Base-by-base conservation (phyloP, 2,113 vertebrate genomes). In the Rattus rattus region DNA sequence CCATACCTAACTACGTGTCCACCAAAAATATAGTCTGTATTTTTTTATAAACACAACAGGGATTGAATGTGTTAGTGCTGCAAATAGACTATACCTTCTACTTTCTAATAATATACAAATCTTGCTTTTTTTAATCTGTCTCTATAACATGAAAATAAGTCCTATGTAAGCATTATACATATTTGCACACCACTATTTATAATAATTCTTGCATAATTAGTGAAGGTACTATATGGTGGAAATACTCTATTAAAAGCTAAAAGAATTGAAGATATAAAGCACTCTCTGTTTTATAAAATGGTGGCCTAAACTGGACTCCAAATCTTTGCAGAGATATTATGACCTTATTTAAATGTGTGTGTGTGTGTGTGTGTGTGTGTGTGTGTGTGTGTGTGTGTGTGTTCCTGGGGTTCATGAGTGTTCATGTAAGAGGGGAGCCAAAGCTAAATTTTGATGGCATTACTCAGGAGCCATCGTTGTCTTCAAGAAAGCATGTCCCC, bases 311-410 rank as follows among this genome's bases (percentile, higher is more conserved):
- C 83, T 69, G 87, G n/a, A 76, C 33, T 61, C 52, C 11, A 92
- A 65, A 75, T 92, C 52, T 92, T 43, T 83, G 36, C 39, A 91
- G 76, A 89, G 69, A 91, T 86, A 92, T 73, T 69, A 69, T 14
- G 33, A 22, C 5, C 59, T 77, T 91, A 77, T 94, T 89, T 92
- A 43, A 67, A 33, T 33, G 63, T 63, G 20, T 63, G 61, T 63
- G 20, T 65, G 24, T 65, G 63, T 63, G 61, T 63, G 61, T 63
- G 61, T 65, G 61, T 63, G 61, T 63, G 61, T 63, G 61, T 63
- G 61, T 24, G 75, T 52, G 75, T 52, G 75, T 77, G 43, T 30
- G 43, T 47, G 10, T 47, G 24, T 76, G 43, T 30, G 49, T 43
- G 11, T 61, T 26, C n/a, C 56, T 65, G 4, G 30, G n/a, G 24